phyloP scores from a whole-genome alignment of 2,113 vertebrate genomes.

The Scomber colias region DNA sequence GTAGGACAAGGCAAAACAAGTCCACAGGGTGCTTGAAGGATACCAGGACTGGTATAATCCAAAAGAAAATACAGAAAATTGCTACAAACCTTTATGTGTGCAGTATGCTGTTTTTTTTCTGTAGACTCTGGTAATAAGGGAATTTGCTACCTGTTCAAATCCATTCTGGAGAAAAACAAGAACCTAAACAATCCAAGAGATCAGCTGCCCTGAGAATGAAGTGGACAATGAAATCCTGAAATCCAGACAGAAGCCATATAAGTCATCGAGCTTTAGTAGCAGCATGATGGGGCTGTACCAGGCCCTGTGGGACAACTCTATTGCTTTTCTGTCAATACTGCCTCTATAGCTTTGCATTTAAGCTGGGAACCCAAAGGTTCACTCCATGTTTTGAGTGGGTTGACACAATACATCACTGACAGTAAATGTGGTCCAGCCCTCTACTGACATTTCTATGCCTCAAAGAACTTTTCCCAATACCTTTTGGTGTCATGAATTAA shows the following conservation, averaged over 20 bases:
- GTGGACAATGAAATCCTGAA: slow-evolving; percentile 8
- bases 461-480: neutral
- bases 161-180: neutral
- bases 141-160: neutral
- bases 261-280: slow-evolving; percentile 3
- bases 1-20: too few relatives aligned
- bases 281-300: slow-evolving; percentile 8
- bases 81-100: neutral
- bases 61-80: neutral
- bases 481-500: neutral
- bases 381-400: neutral
- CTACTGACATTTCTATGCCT: neutral
- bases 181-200: neutral
- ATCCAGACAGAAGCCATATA: slow-evolving; percentile 21
- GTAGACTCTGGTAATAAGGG: neutral
- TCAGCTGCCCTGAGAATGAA: neutral
- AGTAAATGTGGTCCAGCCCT: neutral
- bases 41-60: neutral
- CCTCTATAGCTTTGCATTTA: slow-evolving; percentile 9
- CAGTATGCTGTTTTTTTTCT: neutral
- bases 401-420: neutral
- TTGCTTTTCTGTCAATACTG: neutral
- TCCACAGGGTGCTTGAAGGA: neutral
- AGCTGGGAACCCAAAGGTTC: neutral
- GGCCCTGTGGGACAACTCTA: neutral